Evolutionary conservation across 2,113 vertebrate species (phyloP).

Genomic region (Mystacornis crossleyi): DNA sequence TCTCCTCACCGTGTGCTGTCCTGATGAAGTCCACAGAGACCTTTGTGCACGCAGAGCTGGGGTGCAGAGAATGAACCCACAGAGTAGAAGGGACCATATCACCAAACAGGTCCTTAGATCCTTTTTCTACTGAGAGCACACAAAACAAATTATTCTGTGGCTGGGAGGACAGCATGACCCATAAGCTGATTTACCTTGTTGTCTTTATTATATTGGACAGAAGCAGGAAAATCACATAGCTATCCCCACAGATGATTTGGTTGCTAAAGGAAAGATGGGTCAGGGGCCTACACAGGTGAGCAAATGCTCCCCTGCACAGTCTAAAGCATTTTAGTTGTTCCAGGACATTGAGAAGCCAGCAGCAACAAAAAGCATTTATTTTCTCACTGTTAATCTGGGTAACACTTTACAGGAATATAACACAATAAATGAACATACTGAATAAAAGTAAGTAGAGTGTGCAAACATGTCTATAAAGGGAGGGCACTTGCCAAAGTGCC

Average conservation of each 20-base stretch:
- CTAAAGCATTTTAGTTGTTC: neutral
- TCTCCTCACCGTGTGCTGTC: rapidly evolving
- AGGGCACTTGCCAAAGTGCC: neutral
- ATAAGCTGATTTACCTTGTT: neutral
- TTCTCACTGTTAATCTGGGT: neutral
- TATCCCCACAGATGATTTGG: neutral
- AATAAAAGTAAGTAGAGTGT: neutral
- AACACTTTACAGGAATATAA: neutral
- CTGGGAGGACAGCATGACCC: neutral
- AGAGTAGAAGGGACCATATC: neutral
- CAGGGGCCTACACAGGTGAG: neutral
- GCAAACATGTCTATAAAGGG: neutral
- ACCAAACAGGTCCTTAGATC: neutral
- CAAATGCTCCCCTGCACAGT: neutral
- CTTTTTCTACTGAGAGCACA: neutral
- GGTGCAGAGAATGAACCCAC: neutral
- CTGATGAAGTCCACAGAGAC: neutral
- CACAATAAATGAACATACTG: neutral
- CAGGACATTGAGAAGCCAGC: neutral
- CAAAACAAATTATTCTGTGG: neutral
- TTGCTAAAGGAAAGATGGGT: neutral
- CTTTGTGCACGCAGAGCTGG: neutral
- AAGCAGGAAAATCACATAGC: neutral
- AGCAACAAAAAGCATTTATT: neutral
- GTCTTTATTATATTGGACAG: neutral